Evolutionary conservation across 2,888 invertebrate species (phyloP).

Genomic region (Metellina segmentata): DNA sequence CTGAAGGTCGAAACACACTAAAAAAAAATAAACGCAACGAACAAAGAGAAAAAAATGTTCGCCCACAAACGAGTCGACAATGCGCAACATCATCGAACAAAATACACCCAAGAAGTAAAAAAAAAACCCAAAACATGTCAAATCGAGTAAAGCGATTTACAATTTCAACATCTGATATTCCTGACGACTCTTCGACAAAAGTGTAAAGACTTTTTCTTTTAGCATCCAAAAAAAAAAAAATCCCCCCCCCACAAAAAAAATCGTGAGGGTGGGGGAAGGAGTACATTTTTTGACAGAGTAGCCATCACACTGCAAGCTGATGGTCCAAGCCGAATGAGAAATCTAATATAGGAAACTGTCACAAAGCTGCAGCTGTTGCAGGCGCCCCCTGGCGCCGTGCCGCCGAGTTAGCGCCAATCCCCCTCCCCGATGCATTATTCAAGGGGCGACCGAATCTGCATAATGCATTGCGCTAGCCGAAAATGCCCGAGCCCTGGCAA

Average conservation of each 20-base stretch:
- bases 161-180: constrained; percentile 42
- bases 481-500: neutral
- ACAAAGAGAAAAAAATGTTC: neutral
- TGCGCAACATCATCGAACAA: neutral
- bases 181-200: constrained; percentile 4
- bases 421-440: constrained; percentile 51
- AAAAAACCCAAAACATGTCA: constrained; percentile 19
- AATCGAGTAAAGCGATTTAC: constrained; percentile 36
- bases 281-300: constrained; percentile 44
- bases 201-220: neutral
- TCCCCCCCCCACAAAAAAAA: neutral
- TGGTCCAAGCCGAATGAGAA: constrained; percentile 31
- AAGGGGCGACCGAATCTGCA: constrained; percentile 42
- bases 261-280: neutral
- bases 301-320: neutral
- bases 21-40: neutral
- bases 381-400: neutral
- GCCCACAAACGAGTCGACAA: constrained; percentile 37
- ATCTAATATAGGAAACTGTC: constrained; percentile 54
- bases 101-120: neutral
- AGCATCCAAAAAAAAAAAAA: neutral
- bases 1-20: neutral
- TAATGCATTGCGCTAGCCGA: constrained; percentile 36
- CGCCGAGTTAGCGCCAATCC: constrained; percentile 29
- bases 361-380: constrained; percentile 24